A percentile compares a stretch with the other conserved stretches of the same genome.
Conservation (phyloP, 2,113 vertebrate species). For the Phrynosoma platyrhinos region DNA sequence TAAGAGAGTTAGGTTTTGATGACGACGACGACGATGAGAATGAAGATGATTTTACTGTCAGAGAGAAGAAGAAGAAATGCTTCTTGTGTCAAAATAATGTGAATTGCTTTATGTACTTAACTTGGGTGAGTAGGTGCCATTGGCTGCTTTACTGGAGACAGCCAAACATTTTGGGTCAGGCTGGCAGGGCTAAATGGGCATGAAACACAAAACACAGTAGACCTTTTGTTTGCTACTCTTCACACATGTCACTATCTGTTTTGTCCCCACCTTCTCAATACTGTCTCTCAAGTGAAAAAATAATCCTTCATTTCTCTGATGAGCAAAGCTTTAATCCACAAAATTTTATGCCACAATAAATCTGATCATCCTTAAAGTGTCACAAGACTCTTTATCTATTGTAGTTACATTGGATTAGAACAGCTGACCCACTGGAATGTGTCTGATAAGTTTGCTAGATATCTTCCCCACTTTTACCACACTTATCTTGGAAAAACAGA, state of each 20-base stretch:
- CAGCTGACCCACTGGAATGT: background rate
- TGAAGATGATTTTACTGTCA: background rate
- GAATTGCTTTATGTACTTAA: background rate
- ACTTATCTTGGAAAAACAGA: background rate
- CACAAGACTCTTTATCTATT: background rate
- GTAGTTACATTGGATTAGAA: background rate
- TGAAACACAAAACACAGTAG: background rate
- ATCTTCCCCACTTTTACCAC: background rate
- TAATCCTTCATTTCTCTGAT: background rate
- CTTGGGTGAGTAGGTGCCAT: background rate
- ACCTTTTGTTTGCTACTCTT: background rate
- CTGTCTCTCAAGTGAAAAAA: background rate
- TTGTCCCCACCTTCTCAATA: background rate
- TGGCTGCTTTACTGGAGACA: background rate
- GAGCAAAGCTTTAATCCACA: background rate
- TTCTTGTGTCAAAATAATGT: background rate
- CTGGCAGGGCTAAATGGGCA: background rate
- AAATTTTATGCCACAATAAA: background rate
- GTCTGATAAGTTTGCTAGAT: background rate
- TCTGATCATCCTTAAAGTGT: background rate
- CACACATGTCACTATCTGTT: background rate
- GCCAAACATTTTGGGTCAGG: background rate
- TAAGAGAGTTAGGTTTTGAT: background rate
- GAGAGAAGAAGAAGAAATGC: background rate
- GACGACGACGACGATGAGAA: no score